A percentile compares a stretch with the other conserved stretches of the same genome.
phyloP scores from a whole-genome alignment of 2,113 vertebrate genomes.

The Glareola pratincola region DNA sequence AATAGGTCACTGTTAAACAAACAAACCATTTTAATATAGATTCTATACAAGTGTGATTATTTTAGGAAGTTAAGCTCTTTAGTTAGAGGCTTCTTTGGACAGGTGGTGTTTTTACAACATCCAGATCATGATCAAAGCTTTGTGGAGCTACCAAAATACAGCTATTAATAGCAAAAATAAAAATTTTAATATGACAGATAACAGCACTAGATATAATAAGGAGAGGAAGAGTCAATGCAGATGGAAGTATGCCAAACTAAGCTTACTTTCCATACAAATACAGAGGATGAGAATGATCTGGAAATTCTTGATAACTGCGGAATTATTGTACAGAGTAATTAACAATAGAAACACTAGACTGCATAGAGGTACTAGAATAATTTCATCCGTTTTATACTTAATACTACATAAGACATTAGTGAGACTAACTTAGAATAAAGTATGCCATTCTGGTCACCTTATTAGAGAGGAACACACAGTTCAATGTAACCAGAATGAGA shows the following conservation, averaged over 20 bases:
- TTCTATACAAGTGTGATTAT: background rate
- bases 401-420: background rate
- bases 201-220: background rate
- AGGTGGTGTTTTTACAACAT: background rate
- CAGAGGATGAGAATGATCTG: background rate
- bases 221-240: background rate
- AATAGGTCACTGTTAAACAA: background rate
- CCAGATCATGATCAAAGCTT: background rate
- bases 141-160: background rate
- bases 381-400: background rate
- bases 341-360: background rate
- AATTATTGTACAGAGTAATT: background rate
- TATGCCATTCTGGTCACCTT: background rate
- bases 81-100: background rate
- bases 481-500: background rate
- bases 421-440: background rate
- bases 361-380: background rate
- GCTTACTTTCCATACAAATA: background rate
- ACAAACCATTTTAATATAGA: background rate
- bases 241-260: background rate
- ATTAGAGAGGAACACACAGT: background rate
- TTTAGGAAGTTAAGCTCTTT: background rate
- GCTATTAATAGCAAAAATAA: background rate
- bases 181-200: background rate
- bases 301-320: background rate